phyloP scores from a whole-genome alignment of 2,113 vertebrate species.

The Conger conger region DNA sequence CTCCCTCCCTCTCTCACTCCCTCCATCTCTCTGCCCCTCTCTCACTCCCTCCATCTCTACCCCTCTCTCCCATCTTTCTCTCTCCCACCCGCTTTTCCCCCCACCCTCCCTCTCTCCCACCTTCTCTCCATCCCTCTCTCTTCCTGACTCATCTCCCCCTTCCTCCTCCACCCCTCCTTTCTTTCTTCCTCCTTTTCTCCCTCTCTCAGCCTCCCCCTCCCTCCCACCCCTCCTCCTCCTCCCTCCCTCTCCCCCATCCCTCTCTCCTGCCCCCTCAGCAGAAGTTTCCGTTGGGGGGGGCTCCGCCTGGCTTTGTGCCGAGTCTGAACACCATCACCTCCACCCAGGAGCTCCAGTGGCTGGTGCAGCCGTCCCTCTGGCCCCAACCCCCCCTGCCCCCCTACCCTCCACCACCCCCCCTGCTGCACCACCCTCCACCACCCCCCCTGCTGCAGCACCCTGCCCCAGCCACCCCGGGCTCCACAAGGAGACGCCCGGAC shows the following conservation, averaged over 20 bases:
- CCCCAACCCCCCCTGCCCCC: conserved; percentile 51
- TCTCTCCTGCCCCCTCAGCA: not conserved
- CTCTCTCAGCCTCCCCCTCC: not conserved
- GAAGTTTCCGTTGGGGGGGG: not conserved
- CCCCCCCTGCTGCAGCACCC: not conserved
- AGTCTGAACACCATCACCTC: conserved; percentile 58
- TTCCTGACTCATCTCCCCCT: too few relatives aligned
- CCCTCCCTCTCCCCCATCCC: not conserved
- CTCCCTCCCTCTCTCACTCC: not conserved
- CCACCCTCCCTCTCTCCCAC: not conserved
- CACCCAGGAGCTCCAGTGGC: conserved; percentile 71
- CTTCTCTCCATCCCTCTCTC: too few relatives aligned
- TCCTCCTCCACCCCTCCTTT: not conserved
- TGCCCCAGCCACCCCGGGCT: conserved; percentile 29
- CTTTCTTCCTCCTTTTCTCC: not conserved
- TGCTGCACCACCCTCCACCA: not conserved
- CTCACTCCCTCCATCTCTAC: not conserved
- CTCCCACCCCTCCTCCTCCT: not conserved
- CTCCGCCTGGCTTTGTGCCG: conserved; percentile 11
- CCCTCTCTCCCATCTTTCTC: not conserved
- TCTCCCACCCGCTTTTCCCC: not conserved
- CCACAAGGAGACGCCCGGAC: conserved; percentile 40
- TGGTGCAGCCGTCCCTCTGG: conserved; percentile 66
- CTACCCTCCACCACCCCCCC: conserved; percentile 31
- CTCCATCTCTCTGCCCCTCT: too few relatives aligned